Conservation (phyloP, 2,113 vertebrate genomes). For the Benitochromis conjunctus region DNA sequence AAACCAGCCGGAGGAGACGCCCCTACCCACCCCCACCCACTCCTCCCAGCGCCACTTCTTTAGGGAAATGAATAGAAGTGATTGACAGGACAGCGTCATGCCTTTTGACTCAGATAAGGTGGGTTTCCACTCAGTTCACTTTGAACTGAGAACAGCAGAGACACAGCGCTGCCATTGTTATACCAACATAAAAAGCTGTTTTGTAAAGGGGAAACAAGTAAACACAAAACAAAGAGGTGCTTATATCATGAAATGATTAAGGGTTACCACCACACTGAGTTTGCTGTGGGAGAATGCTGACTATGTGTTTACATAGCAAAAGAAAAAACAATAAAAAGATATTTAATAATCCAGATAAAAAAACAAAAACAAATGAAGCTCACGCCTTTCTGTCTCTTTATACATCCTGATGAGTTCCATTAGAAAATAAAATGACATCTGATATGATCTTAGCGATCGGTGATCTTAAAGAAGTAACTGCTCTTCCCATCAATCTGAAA, state of each 20-base stretch:
- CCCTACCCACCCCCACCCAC: neutral
- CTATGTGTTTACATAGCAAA: neutral
- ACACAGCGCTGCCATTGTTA: constrained; percentile 30
- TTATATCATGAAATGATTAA: neutral
- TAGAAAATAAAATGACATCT: neutral
- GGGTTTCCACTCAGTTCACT: constrained; percentile 8
- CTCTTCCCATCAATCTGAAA: neutral
- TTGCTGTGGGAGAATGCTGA: neutral
- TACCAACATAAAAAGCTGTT: neutral
- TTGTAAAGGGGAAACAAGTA: neutral
- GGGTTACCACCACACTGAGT: neutral
- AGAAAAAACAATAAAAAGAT: neutral
- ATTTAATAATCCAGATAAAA: neutral
- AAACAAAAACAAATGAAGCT: neutral
- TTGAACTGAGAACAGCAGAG: constrained; percentile 11
- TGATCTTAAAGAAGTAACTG: neutral
- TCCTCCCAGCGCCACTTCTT: neutral
- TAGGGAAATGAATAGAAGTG: constrained; percentile 28
- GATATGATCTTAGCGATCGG: neutral
- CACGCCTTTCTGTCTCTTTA: neutral
- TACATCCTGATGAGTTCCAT: neutral
- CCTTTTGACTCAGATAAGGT: neutral
- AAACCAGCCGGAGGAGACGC: neutral
- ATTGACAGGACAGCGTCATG: constrained; percentile 4
- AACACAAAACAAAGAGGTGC: neutral